Base-by-base conservation (phyloP, 2,113 vertebrate genomes). In the Saguinus midas region DNA sequence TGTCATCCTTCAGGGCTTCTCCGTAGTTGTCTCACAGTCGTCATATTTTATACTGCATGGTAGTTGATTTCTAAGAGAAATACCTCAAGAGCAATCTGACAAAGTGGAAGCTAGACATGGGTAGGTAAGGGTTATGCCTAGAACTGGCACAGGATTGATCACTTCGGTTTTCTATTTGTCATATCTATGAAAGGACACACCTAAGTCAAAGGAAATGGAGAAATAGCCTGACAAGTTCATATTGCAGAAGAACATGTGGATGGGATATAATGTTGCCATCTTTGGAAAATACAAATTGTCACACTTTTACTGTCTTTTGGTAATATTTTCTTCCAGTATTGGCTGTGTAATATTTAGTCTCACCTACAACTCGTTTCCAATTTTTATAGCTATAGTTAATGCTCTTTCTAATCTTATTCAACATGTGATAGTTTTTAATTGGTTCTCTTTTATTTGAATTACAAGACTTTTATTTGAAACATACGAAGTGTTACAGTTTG, bases 401-500 rank as follows among this genome's bases (percentile, higher is more conserved):
- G 68, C 37, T 79, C 8, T 70, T 68, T 93, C 87, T 82, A 83
- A 76, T 90, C 20, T 21, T 48, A 1, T 76, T 68, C 32, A 87
- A 43, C 12, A 50, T 82, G 37, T 66, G 87, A 76, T 55, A 17
- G 23, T 76, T 55, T 72, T 35, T 84, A n/a, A 55, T 82, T 86
- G 50, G 70, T 37, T 27, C 23, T 43, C 18, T 93, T 82, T 80
- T 75, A 29, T 89, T 95, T 83, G 43, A 86, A 88, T 80, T 80
- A 64, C 1, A 87, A 6, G 40, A 84, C 84, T 92, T 94, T 78
- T 70, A 72, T 68, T 80, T 96, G 95, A 66, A 95, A 89, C 14
- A 83, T 75, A 18, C 8, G 17, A 84, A 58, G 2, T 93, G 29
- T 87, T 95, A 32, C 40, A 68, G 79, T 82, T 88, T 97, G 45